Conservation (phyloP, 1,140 invertebrate genomes). For the Spodoptera frugiperda region DNA sequence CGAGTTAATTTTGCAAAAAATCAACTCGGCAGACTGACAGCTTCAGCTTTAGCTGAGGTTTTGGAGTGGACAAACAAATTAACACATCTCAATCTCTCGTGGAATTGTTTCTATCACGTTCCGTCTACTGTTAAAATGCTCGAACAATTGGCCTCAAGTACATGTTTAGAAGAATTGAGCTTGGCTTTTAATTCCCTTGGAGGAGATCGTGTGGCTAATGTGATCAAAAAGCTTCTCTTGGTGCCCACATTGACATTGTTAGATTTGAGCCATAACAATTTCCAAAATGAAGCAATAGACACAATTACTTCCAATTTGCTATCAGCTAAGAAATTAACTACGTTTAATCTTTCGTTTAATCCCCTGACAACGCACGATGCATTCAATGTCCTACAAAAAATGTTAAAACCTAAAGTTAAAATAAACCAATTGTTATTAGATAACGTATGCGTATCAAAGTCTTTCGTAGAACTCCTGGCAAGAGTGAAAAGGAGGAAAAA, state of each 20-base stretch:
- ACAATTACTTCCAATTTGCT: constrained; percentile 52
- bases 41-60: constrained; percentile 63
- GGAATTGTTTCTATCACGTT: constrained; percentile 75
- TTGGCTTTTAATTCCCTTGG: constrained; percentile 67
- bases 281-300: constrained; percentile 55
- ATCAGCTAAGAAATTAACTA: constrained; percentile 64
- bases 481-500: constrained; percentile 56
- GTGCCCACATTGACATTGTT: constrained; percentile 56
- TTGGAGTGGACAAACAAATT: constrained; percentile 73
- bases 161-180: constrained; percentile 62
- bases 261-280: constrained; percentile 67
- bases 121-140: constrained; percentile 58
- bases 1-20: constrained; percentile 76
- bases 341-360: constrained; percentile 78
- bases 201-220: constrained; percentile 57
- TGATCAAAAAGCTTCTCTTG: constrained; percentile 55
- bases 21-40: constrained; percentile 65
- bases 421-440: constrained; percentile 64
- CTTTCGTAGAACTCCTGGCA: constrained; percentile 54
- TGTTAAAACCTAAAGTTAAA: constrained; percentile 60
- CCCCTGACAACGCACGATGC: constrained; percentile 73
- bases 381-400: constrained; percentile 50
- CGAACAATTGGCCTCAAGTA: constrained; percentile 54
- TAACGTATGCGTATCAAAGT: constrained; percentile 58
- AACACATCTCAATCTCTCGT: constrained; percentile 78